A percentile compares a stretch with the other conserved stretches of the same genome.
Evolutionary conservation across 2,888 invertebrate genomes (phyloP).

Genomic region (Elmis aenea): DNA sequence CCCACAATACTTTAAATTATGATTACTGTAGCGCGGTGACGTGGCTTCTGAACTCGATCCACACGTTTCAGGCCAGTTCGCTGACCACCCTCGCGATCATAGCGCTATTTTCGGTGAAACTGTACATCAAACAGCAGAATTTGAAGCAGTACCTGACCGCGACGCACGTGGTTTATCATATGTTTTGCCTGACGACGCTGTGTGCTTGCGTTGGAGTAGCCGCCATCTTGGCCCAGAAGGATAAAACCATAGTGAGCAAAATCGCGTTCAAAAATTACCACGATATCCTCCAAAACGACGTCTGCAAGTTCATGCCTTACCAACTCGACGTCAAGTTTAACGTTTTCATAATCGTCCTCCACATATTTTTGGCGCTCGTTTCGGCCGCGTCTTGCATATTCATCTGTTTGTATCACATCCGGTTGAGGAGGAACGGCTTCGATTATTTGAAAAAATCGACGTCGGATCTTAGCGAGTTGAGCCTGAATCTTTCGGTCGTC

Average conservation of each 20-base stretch:
- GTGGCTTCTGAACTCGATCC: conserved; percentile 50
- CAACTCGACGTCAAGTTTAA: conserved; percentile 48
- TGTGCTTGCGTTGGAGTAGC: conserved; percentile 53
- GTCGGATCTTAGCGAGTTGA: conserved; percentile 43
- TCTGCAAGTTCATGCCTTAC: conserved; percentile 48
- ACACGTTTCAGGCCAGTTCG: conserved; percentile 51
- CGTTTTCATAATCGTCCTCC: conserved; percentile 50
- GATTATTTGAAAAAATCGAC: conserved; percentile 44
- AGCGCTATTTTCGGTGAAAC: conserved; percentile 44
- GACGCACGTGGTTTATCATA: conserved; percentile 48
- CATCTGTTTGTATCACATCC: conserved; percentile 38
- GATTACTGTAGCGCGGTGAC: conserved; percentile 46
- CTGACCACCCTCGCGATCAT: conserved; percentile 50
- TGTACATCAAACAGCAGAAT: conserved; percentile 39
- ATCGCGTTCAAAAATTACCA: conserved; percentile 13
- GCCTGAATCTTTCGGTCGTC: conserved; percentile 29
- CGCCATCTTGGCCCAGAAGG: conserved; percentile 46
- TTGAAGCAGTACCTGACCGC: conserved; percentile 43
- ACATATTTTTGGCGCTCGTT: conserved; percentile 48
- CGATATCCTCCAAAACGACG: conserved; percentile 1
- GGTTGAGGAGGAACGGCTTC: conserved; percentile 34
- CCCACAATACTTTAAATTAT: conserved; percentile 22
- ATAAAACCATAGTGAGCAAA: conserved; percentile 21
- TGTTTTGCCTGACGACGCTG: conserved; percentile 50
- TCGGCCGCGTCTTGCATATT: conserved; percentile 47